These are phyloP conservation scores for Falcaria lacertinaria DNA, from an alignment of 2,888 invertebrate genomes.

Conservation along the genomic window DNA sequence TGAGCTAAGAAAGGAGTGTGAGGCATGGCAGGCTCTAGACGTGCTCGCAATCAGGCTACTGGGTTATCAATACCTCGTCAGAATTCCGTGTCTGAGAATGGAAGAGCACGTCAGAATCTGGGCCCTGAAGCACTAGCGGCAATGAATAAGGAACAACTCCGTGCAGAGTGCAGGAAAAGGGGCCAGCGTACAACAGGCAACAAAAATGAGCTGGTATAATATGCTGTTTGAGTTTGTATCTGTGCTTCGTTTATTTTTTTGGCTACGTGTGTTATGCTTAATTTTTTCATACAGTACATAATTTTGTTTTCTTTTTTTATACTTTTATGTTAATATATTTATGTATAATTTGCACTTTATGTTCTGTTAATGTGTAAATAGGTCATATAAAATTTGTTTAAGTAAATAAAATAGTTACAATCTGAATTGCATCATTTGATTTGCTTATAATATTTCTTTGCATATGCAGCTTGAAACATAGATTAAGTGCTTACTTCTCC, in stretches of 20 bases:
- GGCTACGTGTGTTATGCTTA: conserved; percentile 57
- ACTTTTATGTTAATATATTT: neutral
- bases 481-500: neutral
- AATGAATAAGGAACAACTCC: conserved; percentile 85
- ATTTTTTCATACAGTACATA: conserved; percentile 18
- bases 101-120: conserved; percentile 62
- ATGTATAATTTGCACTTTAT: conserved; percentile 3
- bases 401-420: conserved; percentile 20
- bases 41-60: conserved; percentile 66
- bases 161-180: conserved; percentile 83
- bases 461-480: neutral
- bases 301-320: neutral
- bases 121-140: conserved; percentile 75
- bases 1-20: conserved; percentile 2
- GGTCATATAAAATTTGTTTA: conserved; percentile 11
- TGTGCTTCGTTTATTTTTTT: conserved; percentile 57
- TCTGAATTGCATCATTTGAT: conserved; percentile 18
- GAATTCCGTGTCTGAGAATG: conserved; percentile 65
- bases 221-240: conserved; percentile 57
- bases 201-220: conserved; percentile 85
- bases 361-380: conserved; percentile 7
- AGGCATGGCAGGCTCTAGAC: conserved; percentile 65
- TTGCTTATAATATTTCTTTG: conserved; percentile 12
- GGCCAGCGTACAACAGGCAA: conserved; percentile 85
- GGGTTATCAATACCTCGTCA: conserved; percentile 63